These are phyloP conservation scores for Pyralis farinalis DNA, from an alignment of 2,888 invertebrate genomes.

Conservation along the genomic window DNA sequence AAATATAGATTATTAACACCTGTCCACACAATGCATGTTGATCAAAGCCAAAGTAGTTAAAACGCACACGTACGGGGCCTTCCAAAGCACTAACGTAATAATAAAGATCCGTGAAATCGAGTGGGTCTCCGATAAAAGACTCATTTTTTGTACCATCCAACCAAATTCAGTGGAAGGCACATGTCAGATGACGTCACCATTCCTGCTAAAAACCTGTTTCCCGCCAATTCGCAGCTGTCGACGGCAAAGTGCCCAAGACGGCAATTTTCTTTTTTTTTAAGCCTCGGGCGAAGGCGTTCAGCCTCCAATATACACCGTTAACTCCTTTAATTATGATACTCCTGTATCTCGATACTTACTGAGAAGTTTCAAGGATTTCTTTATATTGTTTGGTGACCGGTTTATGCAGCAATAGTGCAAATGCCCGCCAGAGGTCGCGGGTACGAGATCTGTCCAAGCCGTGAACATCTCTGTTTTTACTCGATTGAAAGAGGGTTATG, in stretches of 20 bases:
- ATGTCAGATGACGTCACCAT: conserved; percentile 70
- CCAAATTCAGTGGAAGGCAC: conserved; percentile 56
- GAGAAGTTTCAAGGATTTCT: conserved; percentile 2
- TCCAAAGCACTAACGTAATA: conserved; percentile 27
- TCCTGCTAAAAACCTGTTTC: conserved; percentile 70
- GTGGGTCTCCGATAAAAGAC: conserved; percentile 46
- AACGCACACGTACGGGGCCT: too few species aligned
- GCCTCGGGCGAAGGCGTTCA: conserved; percentile 45
- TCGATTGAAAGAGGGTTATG: too few species aligned
- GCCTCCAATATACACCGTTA: conserved; percentile 69
- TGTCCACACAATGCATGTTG: too few species aligned
- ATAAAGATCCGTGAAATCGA: conserved; percentile 55
- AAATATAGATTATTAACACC: too few species aligned
- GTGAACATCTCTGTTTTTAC: too few species aligned
- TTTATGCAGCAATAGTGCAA: too few species aligned
- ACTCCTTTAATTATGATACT: conserved; percentile 41
- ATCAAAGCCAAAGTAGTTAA: too few species aligned
- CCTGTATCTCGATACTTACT: conserved; percentile 21
- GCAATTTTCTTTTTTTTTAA: conserved; percentile 46
- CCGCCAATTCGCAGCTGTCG: conserved; percentile 78
- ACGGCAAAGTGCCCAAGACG: conserved; percentile 53
- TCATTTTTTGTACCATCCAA: conserved; percentile 46
- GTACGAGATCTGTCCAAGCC: too few species aligned
- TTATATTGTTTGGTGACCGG: neutral
- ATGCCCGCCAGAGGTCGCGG: too few species aligned